Base-by-base conservation (phyloP, 2,113 vertebrate species). In the Aegithalos caudatus region DNA sequence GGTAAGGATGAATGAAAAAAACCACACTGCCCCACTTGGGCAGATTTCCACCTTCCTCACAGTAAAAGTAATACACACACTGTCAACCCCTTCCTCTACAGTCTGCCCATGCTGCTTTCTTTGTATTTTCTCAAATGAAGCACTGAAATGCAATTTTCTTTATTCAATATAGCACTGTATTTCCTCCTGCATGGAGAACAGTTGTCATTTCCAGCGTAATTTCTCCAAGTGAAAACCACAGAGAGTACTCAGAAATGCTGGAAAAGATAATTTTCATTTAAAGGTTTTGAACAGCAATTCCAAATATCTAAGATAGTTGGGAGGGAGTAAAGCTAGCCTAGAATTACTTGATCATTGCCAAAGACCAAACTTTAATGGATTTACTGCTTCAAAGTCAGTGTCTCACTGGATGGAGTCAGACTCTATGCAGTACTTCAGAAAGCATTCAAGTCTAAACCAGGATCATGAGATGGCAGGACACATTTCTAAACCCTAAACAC, bases 201-300 rank as follows among this genome's bases (percentile, higher is more conserved):
- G 35, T 58, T 81, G 56, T 23, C 9, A 79, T 64, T 94, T 88
- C 60, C 67, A 88, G 24, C 2, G 11, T 42, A 69, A 73, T 31
- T 88, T 90, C 48, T 94, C 51, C 40, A 70, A 86, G 37, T 40
- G n/a, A 38, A 96, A 95, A 93, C 64, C 83, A 71, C 54, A 88
- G 35, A 12, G 50, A 95, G 47, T 74, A 81, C 64, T 86, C 7
- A 0, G 1, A 90, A 77, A 50, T 35, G 56, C 80, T 73, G 83
- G 28, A 17, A 84, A 86, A 76, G 40, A 88, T 61, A 1, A 27
- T 61, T 95, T 92, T 94, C 64, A 84, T 77, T n/a, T 86, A 44
- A 92, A 94, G 24, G 64, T 93, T 92, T 86, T 81, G 64, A 83
- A 86, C 92, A 88, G 51, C 19, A 72, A 81, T 81, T 90, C 67